These are phyloP conservation scores for Chiloscyllium punctatum DNA, from an alignment of 2,797 vertebrate species.

Conservation along the genomic window DNA sequence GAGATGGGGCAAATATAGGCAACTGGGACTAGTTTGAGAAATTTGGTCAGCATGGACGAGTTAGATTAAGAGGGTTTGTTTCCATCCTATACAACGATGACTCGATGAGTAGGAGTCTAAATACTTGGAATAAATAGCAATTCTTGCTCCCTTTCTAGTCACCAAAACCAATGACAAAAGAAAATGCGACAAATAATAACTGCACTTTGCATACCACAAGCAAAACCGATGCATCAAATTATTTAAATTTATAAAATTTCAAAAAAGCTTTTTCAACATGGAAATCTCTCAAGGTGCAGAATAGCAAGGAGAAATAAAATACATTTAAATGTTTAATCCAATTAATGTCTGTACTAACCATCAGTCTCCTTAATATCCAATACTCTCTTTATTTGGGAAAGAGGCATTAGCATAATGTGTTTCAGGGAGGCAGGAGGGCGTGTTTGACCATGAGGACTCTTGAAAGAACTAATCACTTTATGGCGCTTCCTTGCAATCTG, in stretches of 20 bases:
- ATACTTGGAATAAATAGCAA: no score
- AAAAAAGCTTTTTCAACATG: not conserved
- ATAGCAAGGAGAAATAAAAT: not conserved
- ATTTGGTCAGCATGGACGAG: no score
- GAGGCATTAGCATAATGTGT: constrained; percentile 87
- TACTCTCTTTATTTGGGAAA: constrained; percentile 93
- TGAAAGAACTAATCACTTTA: constrained; percentile 90
- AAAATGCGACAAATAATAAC: not conserved
- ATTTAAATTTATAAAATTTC: not conserved
- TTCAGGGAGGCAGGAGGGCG: constrained; percentile 85
- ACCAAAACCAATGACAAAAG: not conserved
- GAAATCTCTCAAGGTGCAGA: not conserved
- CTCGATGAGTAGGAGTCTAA: no score
- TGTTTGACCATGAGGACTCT: constrained; percentile 81
- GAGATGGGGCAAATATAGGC: not conserved
- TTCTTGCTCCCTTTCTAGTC: not conserved
- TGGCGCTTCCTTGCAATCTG: constrained; percentile 93
- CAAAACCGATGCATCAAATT: not conserved
- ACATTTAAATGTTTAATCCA: not conserved
- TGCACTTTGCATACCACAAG: not conserved
- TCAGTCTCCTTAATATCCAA: constrained; percentile 91
- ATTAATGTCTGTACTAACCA: constrained; percentile 59
- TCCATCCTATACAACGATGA: no score
- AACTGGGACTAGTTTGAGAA: no score
- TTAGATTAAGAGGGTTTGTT: no score